These are phyloP conservation scores for Aix galericulata DNA, from an alignment of 2,113 vertebrate genomes.

Conservation along the genomic window DNA sequence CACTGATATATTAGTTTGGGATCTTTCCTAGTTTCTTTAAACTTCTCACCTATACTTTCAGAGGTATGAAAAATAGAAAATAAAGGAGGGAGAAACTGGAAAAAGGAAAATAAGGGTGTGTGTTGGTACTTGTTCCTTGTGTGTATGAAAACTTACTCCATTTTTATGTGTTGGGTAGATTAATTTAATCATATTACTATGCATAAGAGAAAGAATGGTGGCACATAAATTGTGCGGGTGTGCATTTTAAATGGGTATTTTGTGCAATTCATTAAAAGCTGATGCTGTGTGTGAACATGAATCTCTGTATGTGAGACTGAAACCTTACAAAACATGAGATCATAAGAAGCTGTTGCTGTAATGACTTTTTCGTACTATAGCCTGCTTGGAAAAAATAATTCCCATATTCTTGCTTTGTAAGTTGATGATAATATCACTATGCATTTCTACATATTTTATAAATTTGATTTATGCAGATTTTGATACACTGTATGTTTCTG, in stretches of 20 bases:
- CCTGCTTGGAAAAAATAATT: constrained; percentile 74
- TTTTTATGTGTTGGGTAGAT: constrained; percentile 65
- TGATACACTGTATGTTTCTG: constrained; percentile 89
- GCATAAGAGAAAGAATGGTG: constrained; percentile 75
- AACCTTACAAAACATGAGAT: constrained; percentile 62
- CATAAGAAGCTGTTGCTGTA: constrained; percentile 74
- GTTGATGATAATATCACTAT: constrained; percentile 82
- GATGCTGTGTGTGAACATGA: constrained; percentile 66
- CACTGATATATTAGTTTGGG: constrained; percentile 64
- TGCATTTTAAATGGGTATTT: constrained; percentile 72
- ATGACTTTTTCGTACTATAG: constrained; percentile 77
- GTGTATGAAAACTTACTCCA: constrained; percentile 67
- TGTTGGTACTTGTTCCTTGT: constrained; percentile 56
- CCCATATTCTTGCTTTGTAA: constrained; percentile 82
- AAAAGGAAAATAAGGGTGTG: constrained; percentile 10
- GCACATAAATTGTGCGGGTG: constrained; percentile 65
- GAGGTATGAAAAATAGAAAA: constrained; percentile 54
- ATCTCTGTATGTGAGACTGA: constrained; percentile 68
- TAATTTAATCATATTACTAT: constrained; percentile 78
- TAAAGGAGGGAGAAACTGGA: constrained; percentile 64
- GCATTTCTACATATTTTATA: constrained; percentile 88
- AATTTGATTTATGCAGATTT: constrained; percentile 88
- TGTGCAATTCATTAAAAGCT: constrained; percentile 75
- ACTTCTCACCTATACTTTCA: constrained; percentile 52
- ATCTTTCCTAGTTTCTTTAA: constrained; percentile 59